These are phyloP conservation scores for Euzophera pinguis DNA, from an alignment of 2,888 invertebrate species.

Conservation along the genomic window DNA sequence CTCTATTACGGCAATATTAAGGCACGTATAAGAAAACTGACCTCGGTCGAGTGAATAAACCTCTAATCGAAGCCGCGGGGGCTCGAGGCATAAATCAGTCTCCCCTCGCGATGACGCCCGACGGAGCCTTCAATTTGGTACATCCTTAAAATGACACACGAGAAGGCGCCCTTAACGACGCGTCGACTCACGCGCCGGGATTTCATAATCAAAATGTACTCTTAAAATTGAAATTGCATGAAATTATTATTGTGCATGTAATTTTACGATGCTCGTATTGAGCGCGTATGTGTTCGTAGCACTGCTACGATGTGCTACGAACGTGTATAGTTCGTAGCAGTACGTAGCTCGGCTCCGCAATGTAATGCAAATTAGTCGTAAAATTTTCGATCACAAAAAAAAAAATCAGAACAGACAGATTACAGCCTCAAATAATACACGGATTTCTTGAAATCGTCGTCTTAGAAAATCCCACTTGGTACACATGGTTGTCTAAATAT, in stretches of 20 bases:
- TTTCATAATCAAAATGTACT: constrained; percentile 46
- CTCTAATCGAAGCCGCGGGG: constrained; percentile 61
- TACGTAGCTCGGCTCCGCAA: constrained; percentile 18
- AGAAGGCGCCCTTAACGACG: constrained; percentile 73
- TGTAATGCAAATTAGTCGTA: background rate
- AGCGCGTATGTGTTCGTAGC: background rate
- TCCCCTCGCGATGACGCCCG: constrained; percentile 71
- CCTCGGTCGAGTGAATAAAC: constrained; percentile 74
- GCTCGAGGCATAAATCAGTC: constrained; percentile 72
- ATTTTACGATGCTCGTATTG: too few species aligned
- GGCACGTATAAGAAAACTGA: constrained; percentile 67
- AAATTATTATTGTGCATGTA: background rate
- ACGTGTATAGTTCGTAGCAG: background rate
- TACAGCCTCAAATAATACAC: too few species aligned
- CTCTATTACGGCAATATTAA: constrained; percentile 32
- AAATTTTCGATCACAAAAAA: too few species aligned
- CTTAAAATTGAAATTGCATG: background rate
- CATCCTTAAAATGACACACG: constrained; percentile 81
- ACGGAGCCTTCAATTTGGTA: constrained; percentile 79
- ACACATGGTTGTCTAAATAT: constrained; percentile 16
- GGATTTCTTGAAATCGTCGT: too few species aligned
- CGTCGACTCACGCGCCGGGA: constrained; percentile 55
- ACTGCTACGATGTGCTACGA: constrained; percentile 23
- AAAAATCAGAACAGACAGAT: too few species aligned
- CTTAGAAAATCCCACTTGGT: too few species aligned